A percentile compares a stretch with the other conserved stretches of the same genome.
These are phyloP conservation scores for Papilio polytes DNA, from an alignment of 1,140 invertebrate genomes.

Conservation along the genomic window DNA sequence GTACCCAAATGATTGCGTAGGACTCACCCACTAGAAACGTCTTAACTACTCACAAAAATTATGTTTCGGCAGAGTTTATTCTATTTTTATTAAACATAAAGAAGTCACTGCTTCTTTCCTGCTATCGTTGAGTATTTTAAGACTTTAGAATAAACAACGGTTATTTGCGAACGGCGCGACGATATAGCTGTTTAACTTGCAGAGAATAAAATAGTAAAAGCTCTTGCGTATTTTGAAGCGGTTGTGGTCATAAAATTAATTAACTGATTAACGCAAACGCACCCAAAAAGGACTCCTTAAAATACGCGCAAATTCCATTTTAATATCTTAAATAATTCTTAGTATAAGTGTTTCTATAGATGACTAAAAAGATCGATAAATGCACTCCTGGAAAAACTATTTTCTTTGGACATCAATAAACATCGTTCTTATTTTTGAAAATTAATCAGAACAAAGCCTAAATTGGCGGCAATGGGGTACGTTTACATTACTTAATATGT, in stretches of 20 bases:
- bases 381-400: no score
- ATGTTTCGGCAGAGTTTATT: constrained; percentile 29
- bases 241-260: neutral
- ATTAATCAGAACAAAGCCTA: no score
- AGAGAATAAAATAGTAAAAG: neutral
- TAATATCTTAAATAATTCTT: no score
- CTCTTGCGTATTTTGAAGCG: neutral
- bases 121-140: constrained; percentile 21
- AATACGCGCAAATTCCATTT: no score
- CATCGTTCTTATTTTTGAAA: no score
- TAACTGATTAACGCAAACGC: no score
- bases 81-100: constrained; percentile 46
- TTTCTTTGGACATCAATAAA: no score
- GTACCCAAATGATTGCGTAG: constrained; percentile 11
- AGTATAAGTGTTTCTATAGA: no score
- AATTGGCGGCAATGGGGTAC: no score
- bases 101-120: constrained; percentile 43
- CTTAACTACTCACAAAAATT: constrained; percentile 22
- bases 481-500: no score
- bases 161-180: constrained; percentile 22
- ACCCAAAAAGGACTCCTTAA: no score
- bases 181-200: constrained; percentile 8
- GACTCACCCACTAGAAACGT: constrained; percentile 12
- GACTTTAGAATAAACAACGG: constrained; percentile 13
- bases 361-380: no score